Conservation (phyloP, 2,888 invertebrate genomes). For the Odontomyia ornata region DNA sequence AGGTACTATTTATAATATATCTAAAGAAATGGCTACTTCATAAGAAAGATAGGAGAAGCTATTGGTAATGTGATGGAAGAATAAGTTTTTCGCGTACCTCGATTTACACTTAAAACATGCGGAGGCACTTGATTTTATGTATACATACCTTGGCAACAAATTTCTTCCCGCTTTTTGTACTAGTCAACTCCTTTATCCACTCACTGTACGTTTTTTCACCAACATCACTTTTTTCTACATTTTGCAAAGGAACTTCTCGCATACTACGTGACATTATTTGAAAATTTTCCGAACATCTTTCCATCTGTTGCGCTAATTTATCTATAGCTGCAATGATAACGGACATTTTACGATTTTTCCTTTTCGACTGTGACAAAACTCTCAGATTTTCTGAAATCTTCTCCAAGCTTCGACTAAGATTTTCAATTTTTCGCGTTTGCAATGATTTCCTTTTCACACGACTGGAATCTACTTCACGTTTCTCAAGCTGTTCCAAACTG, state of each 20-base stretch:
- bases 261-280: slow-evolving; percentile 53
- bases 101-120: no score
- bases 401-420: slow-evolving; percentile 55
- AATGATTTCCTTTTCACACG: slow-evolving; percentile 25
- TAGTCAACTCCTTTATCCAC: slow-evolving; percentile 61
- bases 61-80: no score
- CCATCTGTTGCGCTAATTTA: slow-evolving; percentile 55
- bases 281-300: slow-evolving; percentile 55
- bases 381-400: slow-evolving; percentile 55
- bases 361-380: slow-evolving; percentile 52
- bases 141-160: slow-evolving; percentile 59
- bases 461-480: slow-evolving; percentile 5
- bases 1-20: no score
- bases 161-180: slow-evolving; percentile 57
- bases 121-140: no score
- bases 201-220: slow-evolving; percentile 56
- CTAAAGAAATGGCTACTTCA: no score
- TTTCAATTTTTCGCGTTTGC: slow-evolving; percentile 49
- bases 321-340: slow-evolving; percentile 54
- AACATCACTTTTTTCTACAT: slow-evolving; percentile 26
- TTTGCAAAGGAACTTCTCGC: background rate
- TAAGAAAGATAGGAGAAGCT: no score
- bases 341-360: slow-evolving; percentile 54
- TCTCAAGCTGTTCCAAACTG: slow-evolving; percentile 53
- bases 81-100: no score